Conservation (phyloP, 2,888 invertebrate genomes). For the Lycaena phlaeas region DNA sequence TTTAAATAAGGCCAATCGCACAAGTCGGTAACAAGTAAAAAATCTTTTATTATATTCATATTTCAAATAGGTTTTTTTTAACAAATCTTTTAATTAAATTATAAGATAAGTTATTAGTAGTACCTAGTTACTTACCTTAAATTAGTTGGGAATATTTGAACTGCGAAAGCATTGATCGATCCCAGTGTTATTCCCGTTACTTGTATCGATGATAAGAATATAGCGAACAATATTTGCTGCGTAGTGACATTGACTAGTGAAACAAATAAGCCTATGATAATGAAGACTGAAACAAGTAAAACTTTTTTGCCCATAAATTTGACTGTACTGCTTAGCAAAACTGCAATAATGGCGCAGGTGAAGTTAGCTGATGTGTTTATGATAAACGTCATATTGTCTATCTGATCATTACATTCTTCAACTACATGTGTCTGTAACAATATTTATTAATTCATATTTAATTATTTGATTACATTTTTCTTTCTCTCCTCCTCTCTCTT, state of each 20-base stretch:
- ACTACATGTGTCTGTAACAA: conserved; percentile 35
- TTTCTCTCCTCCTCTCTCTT: too few species aligned
- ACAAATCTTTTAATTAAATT: too few species aligned
- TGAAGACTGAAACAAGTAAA: conserved; percentile 37
- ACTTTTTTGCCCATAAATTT: conserved; percentile 53
- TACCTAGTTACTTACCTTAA: conserved; percentile 42
- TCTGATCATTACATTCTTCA: conserved; percentile 41
- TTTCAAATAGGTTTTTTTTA: too few species aligned
- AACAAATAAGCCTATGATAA: conserved; percentile 41
- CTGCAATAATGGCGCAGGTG: conserved; percentile 39
- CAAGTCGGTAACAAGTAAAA: too few species aligned
- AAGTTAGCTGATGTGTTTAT: conserved; percentile 46
- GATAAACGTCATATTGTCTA: conserved; percentile 44
- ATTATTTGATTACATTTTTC: too few species aligned
- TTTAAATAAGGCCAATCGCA: too few species aligned
- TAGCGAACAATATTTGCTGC: conserved; percentile 44
- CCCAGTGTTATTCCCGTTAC: conserved; percentile 49
- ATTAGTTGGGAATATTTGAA: conserved; percentile 59
- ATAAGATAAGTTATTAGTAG: too few species aligned
- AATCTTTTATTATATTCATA: too few species aligned
- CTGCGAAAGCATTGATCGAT: conserved; percentile 56
- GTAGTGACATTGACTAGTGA: conserved; percentile 51
- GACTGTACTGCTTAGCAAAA: conserved; percentile 41
- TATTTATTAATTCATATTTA: too few species aligned
- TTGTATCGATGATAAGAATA: conserved; percentile 45